phyloP scores from a whole-genome alignment of 2,888 invertebrate genomes.

The Monoplex corrugatus region DNA sequence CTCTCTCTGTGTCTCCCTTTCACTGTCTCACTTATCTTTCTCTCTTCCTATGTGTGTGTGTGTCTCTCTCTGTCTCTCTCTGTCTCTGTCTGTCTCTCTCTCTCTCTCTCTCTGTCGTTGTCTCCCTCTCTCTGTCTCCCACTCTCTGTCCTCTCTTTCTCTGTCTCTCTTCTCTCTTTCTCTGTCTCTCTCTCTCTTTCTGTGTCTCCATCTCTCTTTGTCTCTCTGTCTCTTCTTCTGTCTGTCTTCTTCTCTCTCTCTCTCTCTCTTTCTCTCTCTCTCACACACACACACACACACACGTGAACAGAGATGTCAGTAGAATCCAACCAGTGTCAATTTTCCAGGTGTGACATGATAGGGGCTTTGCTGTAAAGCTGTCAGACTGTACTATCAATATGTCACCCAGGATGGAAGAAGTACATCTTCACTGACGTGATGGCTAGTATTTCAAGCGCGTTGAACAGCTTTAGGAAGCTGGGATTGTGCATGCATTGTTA shows the following conservation, averaged over 20 bases:
- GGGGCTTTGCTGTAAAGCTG: too few relatives aligned
- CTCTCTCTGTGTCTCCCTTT: constrained; percentile 20
- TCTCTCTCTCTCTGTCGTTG: not conserved
- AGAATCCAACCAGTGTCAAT: too few relatives aligned
- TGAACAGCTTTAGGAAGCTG: too few relatives aligned
- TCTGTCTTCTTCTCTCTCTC: not conserved
- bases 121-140: not conserved
- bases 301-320: too few relatives aligned
- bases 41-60: constrained; percentile 24
- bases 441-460: too few relatives aligned
- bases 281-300: too few relatives aligned
- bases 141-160: not conserved
- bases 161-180: not conserved
- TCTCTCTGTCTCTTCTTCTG: not conserved
- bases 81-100: not conserved
- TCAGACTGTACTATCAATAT: too few relatives aligned
- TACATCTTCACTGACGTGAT: too few relatives aligned
- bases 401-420: too few relatives aligned
- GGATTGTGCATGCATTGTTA: too few relatives aligned
- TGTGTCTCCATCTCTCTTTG: not conserved
- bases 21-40: not conserved
- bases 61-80: constrained; percentile 23
- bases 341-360: too few relatives aligned
- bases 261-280: not conserved
- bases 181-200: not conserved